Percentiles rank a stretch among this genome's conserved stretches.
phyloP scores from a whole-genome alignment of 2,888 invertebrate genomes.

The Odontomyia ornata region DNA sequence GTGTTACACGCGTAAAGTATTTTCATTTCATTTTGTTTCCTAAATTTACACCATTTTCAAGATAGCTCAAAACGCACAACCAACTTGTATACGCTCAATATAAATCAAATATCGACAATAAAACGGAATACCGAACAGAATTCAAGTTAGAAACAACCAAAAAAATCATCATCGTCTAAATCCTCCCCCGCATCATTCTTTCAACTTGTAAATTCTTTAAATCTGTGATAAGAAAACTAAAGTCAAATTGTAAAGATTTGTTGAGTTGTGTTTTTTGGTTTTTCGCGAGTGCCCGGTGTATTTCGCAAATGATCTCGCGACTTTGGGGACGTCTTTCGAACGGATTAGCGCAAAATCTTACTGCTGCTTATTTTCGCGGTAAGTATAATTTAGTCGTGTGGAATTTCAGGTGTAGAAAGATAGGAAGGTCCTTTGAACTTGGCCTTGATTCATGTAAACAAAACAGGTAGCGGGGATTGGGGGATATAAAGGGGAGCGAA shows the following conservation, averaged over 20 bases:
- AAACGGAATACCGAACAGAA: too few relatives aligned
- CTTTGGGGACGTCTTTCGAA: constrained; percentile 70
- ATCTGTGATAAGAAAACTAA: constrained; percentile 6
- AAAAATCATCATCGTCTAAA: too few relatives aligned
- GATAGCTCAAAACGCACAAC: background rate
- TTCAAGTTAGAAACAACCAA: too few relatives aligned
- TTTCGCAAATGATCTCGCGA: constrained; percentile 67
- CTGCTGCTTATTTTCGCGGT: constrained; percentile 75
- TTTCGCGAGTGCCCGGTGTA: background rate
- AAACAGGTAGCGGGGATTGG: background rate
- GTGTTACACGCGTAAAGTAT: constrained; percentile 17
- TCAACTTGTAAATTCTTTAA: background rate
- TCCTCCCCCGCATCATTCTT: background rate
- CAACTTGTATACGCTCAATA: too few relatives aligned
- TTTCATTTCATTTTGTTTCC: constrained; percentile 16
- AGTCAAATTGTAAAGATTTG: background rate
- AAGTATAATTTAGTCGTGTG: constrained; percentile 50
- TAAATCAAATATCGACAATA: too few relatives aligned
- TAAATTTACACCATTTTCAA: background rate
- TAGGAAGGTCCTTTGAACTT: background rate
- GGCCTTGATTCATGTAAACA: background rate
- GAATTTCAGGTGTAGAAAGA: background rate
- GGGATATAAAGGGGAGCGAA: background rate
- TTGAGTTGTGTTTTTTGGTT: too few relatives aligned
- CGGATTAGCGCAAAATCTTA: constrained; percentile 69